Base-by-base conservation (phyloP, 2,113 vertebrate genomes). In the Strigops habroptila region DNA sequence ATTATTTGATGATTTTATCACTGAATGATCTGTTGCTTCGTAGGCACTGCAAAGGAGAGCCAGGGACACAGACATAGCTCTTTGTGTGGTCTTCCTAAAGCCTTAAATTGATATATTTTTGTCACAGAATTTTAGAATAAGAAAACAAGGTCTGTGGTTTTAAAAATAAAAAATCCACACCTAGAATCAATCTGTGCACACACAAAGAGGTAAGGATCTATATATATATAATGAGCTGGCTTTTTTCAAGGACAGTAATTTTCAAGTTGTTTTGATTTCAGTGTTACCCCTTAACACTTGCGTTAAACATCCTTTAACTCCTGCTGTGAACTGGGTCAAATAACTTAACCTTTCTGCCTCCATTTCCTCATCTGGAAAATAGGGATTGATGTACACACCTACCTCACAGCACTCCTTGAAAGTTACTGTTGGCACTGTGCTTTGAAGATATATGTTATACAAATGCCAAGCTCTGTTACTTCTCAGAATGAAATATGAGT, bases 331-430 rank as follows among this genome's bases (percentile, higher is more conserved):
- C 41, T 91, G 25, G 37, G 77, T 86, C 77, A 92, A 90, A 62
- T 33, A 67, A 22, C 25, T 70, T 89, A 63, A 81, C 44, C 4
- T 71, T 91, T 86, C 69, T 86, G 59, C 82, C 88, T 88, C 88
- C 63, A n/a, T 88, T 94, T 96, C 75, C 65, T 91, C 51, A 59
- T 53, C 64, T 75, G 55, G 88, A 35, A 70, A 90, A 78, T 22
- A 65, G 84, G 76, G 86, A 95, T 82, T 70, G 39, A 70, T 70
- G 75, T 82, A 95, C 86, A 90, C 71, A 83, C 70, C 94, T 97
- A 97, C 95, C 95, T 97, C 96, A 93, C 76, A 93, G 80, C 82
- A 59, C 37, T 84, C 65, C 78, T 84, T 44, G 90, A 35, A 87
- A 78, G 63, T 52, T 64, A 12, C 48, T 90, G 6, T 24, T 91